phyloP scores from a whole-genome alignment of 2,888 invertebrate genomes.

The Lasioglossum pauxillum region DNA sequence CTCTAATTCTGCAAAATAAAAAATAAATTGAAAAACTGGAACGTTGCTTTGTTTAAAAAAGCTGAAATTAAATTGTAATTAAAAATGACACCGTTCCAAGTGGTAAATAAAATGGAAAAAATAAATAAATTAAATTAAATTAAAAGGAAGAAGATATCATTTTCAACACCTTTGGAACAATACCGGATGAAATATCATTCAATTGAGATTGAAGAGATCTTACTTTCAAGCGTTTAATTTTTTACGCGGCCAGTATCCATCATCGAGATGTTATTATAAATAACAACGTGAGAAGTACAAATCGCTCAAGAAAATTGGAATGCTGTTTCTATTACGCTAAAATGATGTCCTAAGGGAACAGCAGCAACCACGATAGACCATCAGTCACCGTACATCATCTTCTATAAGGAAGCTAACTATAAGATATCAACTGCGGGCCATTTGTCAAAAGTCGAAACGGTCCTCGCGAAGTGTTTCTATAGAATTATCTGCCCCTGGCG shows the following conservation, averaged over 20 bases:
- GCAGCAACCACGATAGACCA: slow-evolving; percentile 69
- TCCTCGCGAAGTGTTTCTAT: slow-evolving; percentile 69
- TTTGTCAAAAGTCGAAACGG: slow-evolving; percentile 78
- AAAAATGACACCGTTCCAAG: too few species aligned
- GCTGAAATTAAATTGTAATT: not conserved
- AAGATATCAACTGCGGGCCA: slow-evolving; percentile 74
- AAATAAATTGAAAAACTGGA: not conserved
- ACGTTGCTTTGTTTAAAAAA: not conserved
- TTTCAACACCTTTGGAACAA: not conserved
- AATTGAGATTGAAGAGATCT: not conserved
- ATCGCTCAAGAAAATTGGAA: slow-evolving; percentile 54
- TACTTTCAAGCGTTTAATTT: not conserved
- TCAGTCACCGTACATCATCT: slow-evolving; percentile 75
- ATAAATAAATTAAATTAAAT: not conserved
- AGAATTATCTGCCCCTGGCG: slow-evolving; percentile 65
- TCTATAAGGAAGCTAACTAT: slow-evolving; percentile 69
- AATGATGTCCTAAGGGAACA: slow-evolving; percentile 68
- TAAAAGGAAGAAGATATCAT: not conserved
- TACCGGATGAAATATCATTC: not conserved
- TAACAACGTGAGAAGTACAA: slow-evolving; percentile 38
- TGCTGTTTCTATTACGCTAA: slow-evolving; percentile 56
- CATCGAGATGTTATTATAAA: slow-evolving; percentile 13
- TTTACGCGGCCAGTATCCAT: not conserved
- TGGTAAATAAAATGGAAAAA: not conserved
- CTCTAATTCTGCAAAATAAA: not conserved